These are phyloP conservation scores for Leucania comma DNA, from an alignment of 2,888 invertebrate species.

Conservation along the genomic window DNA sequence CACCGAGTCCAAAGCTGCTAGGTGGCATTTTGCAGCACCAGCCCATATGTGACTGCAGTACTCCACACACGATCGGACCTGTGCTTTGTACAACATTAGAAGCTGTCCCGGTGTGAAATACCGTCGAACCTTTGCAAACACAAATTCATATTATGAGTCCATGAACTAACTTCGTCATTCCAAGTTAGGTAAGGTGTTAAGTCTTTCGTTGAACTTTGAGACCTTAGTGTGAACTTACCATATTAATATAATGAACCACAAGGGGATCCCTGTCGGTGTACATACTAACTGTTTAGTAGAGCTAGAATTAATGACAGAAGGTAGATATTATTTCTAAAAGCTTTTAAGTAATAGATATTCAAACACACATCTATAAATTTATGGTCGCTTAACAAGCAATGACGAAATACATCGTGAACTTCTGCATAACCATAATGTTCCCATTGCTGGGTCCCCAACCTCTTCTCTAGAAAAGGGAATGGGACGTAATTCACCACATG, in stretches of 20 bases:
- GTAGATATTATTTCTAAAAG: background rate
- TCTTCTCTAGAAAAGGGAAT: too few relatives aligned
- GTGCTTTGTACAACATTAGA: too few relatives aligned
- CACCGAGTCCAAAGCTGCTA: too few relatives aligned
- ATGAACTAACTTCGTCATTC: slow-evolving; percentile 66
- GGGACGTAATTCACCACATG: too few relatives aligned
- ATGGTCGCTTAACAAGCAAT: background rate
- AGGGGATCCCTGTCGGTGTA: background rate
- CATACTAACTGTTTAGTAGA: slow-evolving; percentile 7
- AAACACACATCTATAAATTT: background rate
- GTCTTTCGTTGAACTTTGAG: slow-evolving; percentile 53
- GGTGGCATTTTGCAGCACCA: too few relatives aligned
- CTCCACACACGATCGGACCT: too few relatives aligned
- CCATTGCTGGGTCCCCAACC: too few relatives aligned
- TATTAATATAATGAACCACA: slow-evolving; percentile 38
- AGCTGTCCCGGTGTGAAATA: too few relatives aligned
- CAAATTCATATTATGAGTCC: slow-evolving; percentile 56
- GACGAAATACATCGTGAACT: background rate
- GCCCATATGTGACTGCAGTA: too few relatives aligned
- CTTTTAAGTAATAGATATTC: background rate
- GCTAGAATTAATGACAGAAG: too few relatives aligned
- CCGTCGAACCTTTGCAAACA: too few relatives aligned
- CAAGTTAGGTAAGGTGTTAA: slow-evolving; percentile 55
- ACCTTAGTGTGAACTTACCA: slow-evolving; percentile 31
- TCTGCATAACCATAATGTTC: too few relatives aligned